Evolutionary conservation across 2,888 invertebrate species (phyloP).

Genomic region (Monopis laevigella): DNA sequence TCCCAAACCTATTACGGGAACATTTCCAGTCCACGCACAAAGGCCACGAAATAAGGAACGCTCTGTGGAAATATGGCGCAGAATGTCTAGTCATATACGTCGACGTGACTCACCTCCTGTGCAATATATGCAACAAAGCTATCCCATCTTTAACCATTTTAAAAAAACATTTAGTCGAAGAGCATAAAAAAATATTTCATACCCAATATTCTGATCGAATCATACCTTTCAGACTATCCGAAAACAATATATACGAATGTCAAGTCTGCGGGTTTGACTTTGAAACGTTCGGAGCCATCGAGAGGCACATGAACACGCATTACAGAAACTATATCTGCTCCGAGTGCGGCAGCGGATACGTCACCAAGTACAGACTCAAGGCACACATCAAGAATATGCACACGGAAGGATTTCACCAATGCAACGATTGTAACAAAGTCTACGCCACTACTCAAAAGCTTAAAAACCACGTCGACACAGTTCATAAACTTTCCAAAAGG

Average conservation of each 20-base stretch:
- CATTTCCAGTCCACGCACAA: conserved; percentile 26
- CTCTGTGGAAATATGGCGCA: conserved; percentile 30
- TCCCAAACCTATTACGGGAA: neutral
- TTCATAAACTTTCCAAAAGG: conserved; percentile 36
- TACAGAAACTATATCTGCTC: conserved; percentile 48
- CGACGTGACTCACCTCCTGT: conserved; percentile 15
- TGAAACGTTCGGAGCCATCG: conserved; percentile 50
- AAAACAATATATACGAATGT: conserved; percentile 33
- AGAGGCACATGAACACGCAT: conserved; percentile 52
- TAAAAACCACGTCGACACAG: conserved; percentile 38
- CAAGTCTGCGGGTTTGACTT: conserved; percentile 42
- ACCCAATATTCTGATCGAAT: conserved; percentile 32
- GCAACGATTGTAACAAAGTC: conserved; percentile 39
- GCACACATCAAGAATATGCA: conserved; percentile 43
- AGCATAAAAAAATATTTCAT: conserved; percentile 14
- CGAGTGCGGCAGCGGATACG: conserved; percentile 46
- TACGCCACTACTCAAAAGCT: conserved; percentile 37
- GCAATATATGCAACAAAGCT: conserved; percentile 12
- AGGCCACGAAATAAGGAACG: conserved; percentile 27
- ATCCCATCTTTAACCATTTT: conserved; percentile 20
- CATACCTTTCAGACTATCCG: conserved; percentile 39
- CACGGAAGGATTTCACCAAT: conserved; percentile 30
- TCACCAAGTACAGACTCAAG: conserved; percentile 35
- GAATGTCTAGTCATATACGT: conserved; percentile 45
- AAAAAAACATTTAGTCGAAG: conserved; percentile 12